Percentiles rank a stretch among this genome's conserved stretches.
These are phyloP conservation scores for Thelaira solivaga DNA, from an alignment of 2,888 invertebrate genomes.

Conservation along the genomic window DNA sequence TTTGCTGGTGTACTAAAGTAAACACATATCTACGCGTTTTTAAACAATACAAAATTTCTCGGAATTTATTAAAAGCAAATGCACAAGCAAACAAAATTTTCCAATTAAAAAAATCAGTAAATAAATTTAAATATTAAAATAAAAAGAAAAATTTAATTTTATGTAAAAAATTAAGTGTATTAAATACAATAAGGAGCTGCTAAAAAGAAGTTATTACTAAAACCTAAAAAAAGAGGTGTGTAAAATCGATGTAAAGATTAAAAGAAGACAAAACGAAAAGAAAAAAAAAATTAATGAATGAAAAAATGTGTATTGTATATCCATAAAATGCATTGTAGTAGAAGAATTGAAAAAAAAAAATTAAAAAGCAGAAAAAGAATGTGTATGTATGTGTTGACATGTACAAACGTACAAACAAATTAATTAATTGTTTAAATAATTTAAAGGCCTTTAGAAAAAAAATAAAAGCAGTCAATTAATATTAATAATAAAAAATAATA, in stretches of 20 bases:
- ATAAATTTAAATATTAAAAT: slow-evolving; percentile 5
- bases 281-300: slow-evolving; percentile 42
- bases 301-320: slow-evolving; percentile 43
- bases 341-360: slow-evolving; percentile 8
- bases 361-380: slow-evolving; percentile 5
- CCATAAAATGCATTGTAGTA: slow-evolving; percentile 7
- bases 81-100: slow-evolving; percentile 29
- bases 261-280: slow-evolving; percentile 31
- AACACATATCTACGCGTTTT: slow-evolving; percentile 57
- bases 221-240: slow-evolving; percentile 52
- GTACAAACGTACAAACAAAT: not conserved
- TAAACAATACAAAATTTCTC: slow-evolving; percentile 46
- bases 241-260: slow-evolving; percentile 54
- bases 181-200: not conserved
- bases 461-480: not conserved
- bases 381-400: too few species aligned
- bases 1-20: slow-evolving; percentile 63
- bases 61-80: slow-evolving; percentile 38
- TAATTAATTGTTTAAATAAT: slow-evolving; percentile 20
- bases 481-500: too few species aligned
- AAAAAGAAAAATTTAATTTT: not conserved
- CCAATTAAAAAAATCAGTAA: slow-evolving; percentile 27
- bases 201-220: slow-evolving; percentile 3
- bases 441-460: not conserved
- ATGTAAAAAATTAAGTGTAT: not conserved